Evolutionary conservation across 2,888 invertebrate genomes (phyloP).

Genomic region (Hanleya hanleyi): DNA sequence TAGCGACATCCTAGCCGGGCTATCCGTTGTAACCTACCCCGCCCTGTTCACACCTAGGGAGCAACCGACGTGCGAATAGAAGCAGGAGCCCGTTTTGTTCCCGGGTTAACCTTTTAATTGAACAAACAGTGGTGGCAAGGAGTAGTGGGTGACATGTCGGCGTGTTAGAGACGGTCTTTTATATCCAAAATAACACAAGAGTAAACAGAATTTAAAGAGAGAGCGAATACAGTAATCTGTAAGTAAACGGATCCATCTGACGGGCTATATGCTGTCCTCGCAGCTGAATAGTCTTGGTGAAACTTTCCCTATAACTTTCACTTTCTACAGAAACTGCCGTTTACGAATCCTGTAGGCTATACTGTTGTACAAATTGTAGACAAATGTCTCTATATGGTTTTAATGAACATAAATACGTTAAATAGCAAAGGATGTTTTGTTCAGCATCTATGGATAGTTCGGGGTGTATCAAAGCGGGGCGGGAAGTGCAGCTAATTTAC

Average conservation of each 20-base stretch:
- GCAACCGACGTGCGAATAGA: background rate
- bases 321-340: too few relatives aligned
- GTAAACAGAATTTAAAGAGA: constrained; percentile 2
- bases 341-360: too few relatives aligned
- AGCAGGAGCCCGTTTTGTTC: background rate
- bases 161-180: background rate
- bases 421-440: too few relatives aligned
- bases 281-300: too few relatives aligned
- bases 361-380: too few relatives aligned
- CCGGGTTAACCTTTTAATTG: constrained; percentile 5
- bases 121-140: background rate
- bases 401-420: too few relatives aligned
- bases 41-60: background rate
- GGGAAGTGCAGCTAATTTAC: too few relatives aligned
- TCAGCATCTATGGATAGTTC: too few relatives aligned
- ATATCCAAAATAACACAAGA: constrained; percentile 1
- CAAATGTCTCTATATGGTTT: too few relatives aligned
- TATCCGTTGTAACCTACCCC: background rate
- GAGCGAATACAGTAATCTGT: background rate
- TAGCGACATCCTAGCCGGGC: background rate
- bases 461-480: too few relatives aligned
- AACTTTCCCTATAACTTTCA: too few relatives aligned
- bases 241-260: background rate
- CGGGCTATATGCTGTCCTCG: too few relatives aligned
- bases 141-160: background rate